Evolutionary conservation across 2,113 vertebrate genomes (phyloP), one percentile per base, ranked within the genome.

Genomic region (Pedionomus torquatus): DNA sequence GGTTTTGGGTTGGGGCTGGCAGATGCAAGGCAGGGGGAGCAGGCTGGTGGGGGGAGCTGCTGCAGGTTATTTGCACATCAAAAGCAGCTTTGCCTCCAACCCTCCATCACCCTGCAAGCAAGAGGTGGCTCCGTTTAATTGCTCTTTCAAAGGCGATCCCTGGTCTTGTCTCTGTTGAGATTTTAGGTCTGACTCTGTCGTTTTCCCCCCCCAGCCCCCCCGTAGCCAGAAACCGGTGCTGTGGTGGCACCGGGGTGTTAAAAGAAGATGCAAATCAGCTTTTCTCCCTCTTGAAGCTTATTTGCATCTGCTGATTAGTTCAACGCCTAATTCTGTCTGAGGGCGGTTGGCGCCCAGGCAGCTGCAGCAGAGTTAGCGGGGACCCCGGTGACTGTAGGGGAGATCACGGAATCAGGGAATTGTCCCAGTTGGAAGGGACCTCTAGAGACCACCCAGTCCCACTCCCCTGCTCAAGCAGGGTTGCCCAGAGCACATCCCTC

Each of bases 11-110:
- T 58, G 57, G 70, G 64, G 4, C 61, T 64, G 89, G 94, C 97
- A 97, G 97, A 96, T 97, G 97, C 16, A 51, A 94, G 87, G 95
- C 95, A 41, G 81, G 87, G 87, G 65, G 77, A 66, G 37, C 52
- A 1, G 70, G 77, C 92, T 61, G 96, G 58, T 49, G 91, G 80
- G 82, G 89, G 48, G 86, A 35, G 65, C 70, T 30, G 81, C 66
- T 24, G 85, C 41, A 2, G 71, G 8, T 43, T 20, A 95, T 97
- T 95, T 96, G 89, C 96, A 97, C 90, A 89, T 96, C 87, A 97
- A 97, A 96, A 88, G 85, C 65, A 33, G 83, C 54, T 57, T 43
- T 18, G 69, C 81, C 83, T n/a, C 71, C 23, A 26, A 58, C 65
- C 93, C 68, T 33, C 44, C 23, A 11, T 69, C 35, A 7, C 71